phyloP scores from a whole-genome alignment of 2,113 vertebrate genomes.

The Pyxicephalus adspersus region DNA sequence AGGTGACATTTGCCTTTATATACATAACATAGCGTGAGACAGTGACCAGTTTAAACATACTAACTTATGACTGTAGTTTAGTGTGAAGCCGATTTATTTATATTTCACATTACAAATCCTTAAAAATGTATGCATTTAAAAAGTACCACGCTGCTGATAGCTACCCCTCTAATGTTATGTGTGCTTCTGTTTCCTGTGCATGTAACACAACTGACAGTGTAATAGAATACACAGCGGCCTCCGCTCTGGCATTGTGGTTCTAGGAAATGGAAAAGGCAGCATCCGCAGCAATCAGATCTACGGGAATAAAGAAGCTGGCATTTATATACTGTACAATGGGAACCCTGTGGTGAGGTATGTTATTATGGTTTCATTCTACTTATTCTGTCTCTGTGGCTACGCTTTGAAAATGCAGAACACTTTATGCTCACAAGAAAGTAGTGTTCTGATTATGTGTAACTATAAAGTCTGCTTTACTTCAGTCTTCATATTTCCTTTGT shows the following conservation, averaged over 20 bases:
- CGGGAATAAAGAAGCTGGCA: constrained; percentile 92
- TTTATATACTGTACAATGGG: constrained; percentile 90
- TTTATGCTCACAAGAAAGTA: constrained; percentile 26
- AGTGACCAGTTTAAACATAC: too few relatives aligned
- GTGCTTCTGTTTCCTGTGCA: constrained; percentile 49
- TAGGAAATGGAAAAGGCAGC: constrained; percentile 88
- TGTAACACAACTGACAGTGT: constrained; percentile 73
- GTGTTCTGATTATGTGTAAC: background rate
- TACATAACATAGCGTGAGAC: too few relatives aligned
- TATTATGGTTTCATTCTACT: constrained; percentile 28
- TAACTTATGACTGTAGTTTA: too few relatives aligned
- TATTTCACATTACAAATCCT: too few relatives aligned
- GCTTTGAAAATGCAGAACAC: background rate
- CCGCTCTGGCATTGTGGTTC: constrained; percentile 87
- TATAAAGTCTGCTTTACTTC: background rate
- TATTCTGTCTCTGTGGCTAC: background rate
- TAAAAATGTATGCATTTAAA: background rate
- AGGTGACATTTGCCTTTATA: too few relatives aligned
- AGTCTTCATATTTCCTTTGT: background rate
- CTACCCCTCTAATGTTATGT: background rate
- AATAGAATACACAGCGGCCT: constrained; percentile 91
- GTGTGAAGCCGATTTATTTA: too few relatives aligned
- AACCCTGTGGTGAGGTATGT: constrained; percentile 88
- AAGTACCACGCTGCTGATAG: background rate
- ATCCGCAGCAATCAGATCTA: constrained; percentile 91